These are phyloP conservation scores for Nannobrachium achirus DNA, from an alignment of 2,113 vertebrate species.

Conservation along the genomic window DNA sequence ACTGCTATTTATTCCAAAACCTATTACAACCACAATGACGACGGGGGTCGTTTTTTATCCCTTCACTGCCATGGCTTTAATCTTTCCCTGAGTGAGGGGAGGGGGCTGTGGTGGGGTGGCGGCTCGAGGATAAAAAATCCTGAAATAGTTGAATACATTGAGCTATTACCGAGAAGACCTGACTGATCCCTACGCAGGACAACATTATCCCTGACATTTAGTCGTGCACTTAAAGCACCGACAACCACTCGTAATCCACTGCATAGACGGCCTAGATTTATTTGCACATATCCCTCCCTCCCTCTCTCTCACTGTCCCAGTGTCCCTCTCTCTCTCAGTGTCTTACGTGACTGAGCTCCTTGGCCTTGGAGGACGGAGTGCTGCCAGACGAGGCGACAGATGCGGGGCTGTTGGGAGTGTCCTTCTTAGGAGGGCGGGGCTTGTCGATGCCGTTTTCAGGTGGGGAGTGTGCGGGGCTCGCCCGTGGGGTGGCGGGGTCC, in stretches of 20 bases:
- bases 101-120: too few species aligned
- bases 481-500: slow-evolving; percentile 96
- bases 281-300: slow-evolving; percentile 61
- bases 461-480: slow-evolving; percentile 94
- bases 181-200: slow-evolving; percentile 77
- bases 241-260: slow-evolving; percentile 76
- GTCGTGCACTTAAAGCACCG: slow-evolving; percentile 78
- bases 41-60: slow-evolving; percentile 74
- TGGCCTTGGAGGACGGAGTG: slow-evolving; percentile 98
- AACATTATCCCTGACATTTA: slow-evolving; percentile 80
- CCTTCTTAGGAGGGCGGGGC: slow-evolving; percentile 94
- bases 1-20: slow-evolving; percentile 82
- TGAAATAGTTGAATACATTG: slow-evolving; percentile 78
- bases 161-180: slow-evolving; percentile 76
- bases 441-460: slow-evolving; percentile 98
- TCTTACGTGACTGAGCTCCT: slow-evolving; percentile 98
- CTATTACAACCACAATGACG: slow-evolving; percentile 80
- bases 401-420: slow-evolving; percentile 95
- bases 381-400: slow-evolving; percentile 98
- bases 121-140: slow-evolving; percentile 45
- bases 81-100: slow-evolving; percentile 69
- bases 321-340: slow-evolving; percentile 45
- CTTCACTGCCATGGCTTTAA: slow-evolving; percentile 76
- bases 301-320: slow-evolving; percentile 55
- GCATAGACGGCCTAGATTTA: slow-evolving; percentile 63